Percentiles rank a stretch among this genome's conserved stretches.
Conservation (phyloP, 2,797 vertebrate genomes). For the Danio choprae region DNA sequence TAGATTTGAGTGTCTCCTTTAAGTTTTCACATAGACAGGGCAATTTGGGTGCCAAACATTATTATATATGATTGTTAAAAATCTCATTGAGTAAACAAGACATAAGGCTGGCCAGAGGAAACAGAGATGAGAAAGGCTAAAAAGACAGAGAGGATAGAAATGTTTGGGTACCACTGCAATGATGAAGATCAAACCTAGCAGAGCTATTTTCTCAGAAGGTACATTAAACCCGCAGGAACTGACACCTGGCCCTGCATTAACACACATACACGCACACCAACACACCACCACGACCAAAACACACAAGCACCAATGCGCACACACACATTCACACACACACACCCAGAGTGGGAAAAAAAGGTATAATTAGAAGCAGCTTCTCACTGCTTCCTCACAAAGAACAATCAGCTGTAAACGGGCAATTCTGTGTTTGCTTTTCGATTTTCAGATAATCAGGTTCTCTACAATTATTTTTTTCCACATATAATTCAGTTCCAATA, state of each 20-base stretch:
- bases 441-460: background rate
- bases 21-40: background rate
- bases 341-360: slow-evolving; percentile 17
- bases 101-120: background rate
- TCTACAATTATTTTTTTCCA: background rate
- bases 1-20: background rate
- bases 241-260: slow-evolving; percentile 24
- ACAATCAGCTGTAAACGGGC: background rate
- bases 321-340: background rate
- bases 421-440: background rate
- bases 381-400: background rate
- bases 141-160: slow-evolving; percentile 22
- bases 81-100: background rate
- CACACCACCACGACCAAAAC: background rate
- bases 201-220: slow-evolving; percentile 28
- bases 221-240: background rate
- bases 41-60: background rate
- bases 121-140: slow-evolving; percentile 22
- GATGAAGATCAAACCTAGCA: slow-evolving; percentile 32
- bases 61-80: background rate
- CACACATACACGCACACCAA: background rate
- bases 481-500: background rate
- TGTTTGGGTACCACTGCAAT: slow-evolving; percentile 2
- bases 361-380: slow-evolving; percentile 23
- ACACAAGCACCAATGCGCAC: background rate